phyloP scores from a whole-genome alignment of 2,888 invertebrate genomes.

The Pardosa pseudoannulata region DNA sequence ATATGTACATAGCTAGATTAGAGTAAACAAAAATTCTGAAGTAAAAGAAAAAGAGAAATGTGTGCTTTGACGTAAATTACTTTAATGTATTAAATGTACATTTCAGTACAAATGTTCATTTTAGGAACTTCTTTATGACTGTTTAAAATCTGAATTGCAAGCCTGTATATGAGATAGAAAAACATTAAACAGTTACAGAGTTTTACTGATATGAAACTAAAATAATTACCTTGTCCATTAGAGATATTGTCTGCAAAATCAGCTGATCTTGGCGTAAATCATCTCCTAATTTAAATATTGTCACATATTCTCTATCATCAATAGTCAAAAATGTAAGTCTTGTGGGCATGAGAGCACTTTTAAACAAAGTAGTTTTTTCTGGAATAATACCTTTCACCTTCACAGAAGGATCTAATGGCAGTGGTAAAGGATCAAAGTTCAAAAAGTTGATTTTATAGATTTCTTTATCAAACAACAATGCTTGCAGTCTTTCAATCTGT shows the following conservation, averaged over 20 bases:
- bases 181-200: too few species aligned
- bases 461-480: constrained; percentile 88
- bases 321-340: constrained; percentile 89
- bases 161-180: too few species aligned
- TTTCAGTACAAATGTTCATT: too few species aligned
- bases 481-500: constrained; percentile 89
- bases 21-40: too few species aligned
- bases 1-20: too few species aligned
- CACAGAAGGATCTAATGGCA: constrained; percentile 95
- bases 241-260: constrained; percentile 96
- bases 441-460: constrained; percentile 90
- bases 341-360: constrained; percentile 97
- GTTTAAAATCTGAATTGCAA: too few species aligned
- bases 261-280: constrained; percentile 98
- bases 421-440: constrained; percentile 93
- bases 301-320: constrained; percentile 89
- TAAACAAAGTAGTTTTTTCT: constrained; percentile 93
- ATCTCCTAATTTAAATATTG: constrained; percentile 98
- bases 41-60: too few species aligned
- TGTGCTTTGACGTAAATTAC: too few species aligned
- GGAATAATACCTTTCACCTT: constrained; percentile 91
- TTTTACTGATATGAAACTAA: too few species aligned
- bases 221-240: constrained; percentile 95
- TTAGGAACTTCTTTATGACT: too few species aligned
- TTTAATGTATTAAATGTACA: too few species aligned